Evolutionary conservation across 2,113 vertebrate genomes (phyloP).

Genomic region (Pollimyrus isidori): DNA sequence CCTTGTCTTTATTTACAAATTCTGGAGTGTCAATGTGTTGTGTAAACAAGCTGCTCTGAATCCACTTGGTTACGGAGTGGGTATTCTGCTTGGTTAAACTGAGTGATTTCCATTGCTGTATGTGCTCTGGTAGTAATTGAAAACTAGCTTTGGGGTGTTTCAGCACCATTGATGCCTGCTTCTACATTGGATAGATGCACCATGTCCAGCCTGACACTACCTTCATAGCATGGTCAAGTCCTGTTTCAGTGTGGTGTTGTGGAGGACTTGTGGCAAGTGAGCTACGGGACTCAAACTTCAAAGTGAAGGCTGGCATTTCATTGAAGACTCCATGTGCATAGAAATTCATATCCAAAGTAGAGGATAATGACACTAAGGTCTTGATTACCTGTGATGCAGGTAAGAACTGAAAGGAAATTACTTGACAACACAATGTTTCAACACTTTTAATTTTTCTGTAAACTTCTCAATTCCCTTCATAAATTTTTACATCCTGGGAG

Average conservation of each 20-base stretch:
- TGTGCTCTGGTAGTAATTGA: too few species aligned
- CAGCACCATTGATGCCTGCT: too few species aligned
- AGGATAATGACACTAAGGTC: too few species aligned
- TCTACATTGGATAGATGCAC: too few species aligned
- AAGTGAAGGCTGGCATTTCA: not conserved
- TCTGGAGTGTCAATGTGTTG: not conserved
- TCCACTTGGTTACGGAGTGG: too few species aligned
- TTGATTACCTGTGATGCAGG: too few species aligned
- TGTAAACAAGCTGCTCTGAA: not conserved
- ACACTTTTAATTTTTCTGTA: not conserved
- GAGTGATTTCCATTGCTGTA: too few species aligned
- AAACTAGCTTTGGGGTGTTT: not conserved
- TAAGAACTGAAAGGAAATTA: too few species aligned
- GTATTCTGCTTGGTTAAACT: too few species aligned
- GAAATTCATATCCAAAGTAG: constrained; percentile 11
- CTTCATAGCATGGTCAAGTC: not conserved
- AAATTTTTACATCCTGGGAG: constrained; percentile 28
- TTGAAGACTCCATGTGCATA: not conserved
- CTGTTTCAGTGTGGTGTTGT: not conserved
- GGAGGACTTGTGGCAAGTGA: too few species aligned
- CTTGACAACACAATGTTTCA: not conserved
- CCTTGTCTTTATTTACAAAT: not conserved
- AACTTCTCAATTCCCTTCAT: constrained; percentile 29
- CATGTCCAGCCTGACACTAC: too few species aligned
- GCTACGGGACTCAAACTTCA: not conserved